Evolutionary conservation across 2,888 invertebrate species (phyloP).

Genomic region (Calameuta filiformis): DNA sequence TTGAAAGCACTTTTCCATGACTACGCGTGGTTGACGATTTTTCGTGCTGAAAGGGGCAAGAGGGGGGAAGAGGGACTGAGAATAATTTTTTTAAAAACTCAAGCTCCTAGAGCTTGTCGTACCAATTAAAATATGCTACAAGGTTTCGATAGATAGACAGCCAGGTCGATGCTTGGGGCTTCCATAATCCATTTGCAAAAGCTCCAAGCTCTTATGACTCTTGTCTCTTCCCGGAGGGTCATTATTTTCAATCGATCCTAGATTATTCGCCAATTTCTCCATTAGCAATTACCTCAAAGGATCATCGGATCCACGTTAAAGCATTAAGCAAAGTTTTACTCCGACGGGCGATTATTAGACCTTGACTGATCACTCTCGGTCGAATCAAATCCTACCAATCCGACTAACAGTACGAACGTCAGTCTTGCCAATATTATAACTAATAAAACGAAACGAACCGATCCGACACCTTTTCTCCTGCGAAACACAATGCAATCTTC

Average conservation of each 20-base stretch:
- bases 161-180: constrained; percentile 43
- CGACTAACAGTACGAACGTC: background rate
- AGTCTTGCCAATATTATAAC: background rate
- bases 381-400: no score
- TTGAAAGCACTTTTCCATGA: background rate
- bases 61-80: background rate
- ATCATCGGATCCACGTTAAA: background rate
- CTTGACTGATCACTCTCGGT: background rate
- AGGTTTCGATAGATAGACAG: constrained; percentile 48
- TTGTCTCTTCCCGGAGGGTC: background rate
- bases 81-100: background rate
- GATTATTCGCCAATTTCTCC: background rate
- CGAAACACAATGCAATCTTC: background rate
- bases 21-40: background rate
- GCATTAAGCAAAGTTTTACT: background rate
- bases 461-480: background rate
- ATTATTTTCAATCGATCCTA: background rate
- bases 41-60: background rate
- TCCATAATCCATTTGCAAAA: constrained; percentile 56
- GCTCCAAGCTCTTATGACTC: constrained; percentile 43
- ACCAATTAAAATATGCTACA: constrained; percentile 49
- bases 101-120: constrained; percentile 9
- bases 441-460: background rate
- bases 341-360: background rate
- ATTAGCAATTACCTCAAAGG: background rate